phyloP scores from a whole-genome alignment of 2,888 invertebrate genomes.

The Lacanobia wlatinum region DNA sequence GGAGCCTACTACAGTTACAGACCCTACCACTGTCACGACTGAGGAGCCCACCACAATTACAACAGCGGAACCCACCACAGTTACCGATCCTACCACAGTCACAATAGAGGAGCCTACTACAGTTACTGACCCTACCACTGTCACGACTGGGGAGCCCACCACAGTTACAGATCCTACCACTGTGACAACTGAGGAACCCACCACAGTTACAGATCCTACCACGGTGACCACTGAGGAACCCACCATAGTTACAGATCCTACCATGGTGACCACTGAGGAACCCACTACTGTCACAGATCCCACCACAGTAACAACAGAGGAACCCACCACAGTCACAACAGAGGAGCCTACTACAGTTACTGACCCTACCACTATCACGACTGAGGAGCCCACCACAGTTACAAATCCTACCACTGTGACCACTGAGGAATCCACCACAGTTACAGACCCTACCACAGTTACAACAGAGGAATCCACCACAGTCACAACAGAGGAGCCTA shows the following conservation, averaged over 20 bases:
- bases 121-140: not conserved
- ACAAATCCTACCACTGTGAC: not conserved
- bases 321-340: not conserved
- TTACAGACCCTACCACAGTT: not conserved
- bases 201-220: not conserved
- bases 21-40: not conserved
- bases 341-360: not conserved
- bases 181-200: too few species aligned
- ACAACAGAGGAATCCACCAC: not conserved
- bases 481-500: fast-evolving
- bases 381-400: not conserved
- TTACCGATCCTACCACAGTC: too few species aligned
- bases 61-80: slow-evolving; percentile 3
- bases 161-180: slow-evolving; percentile 1
- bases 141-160: too few species aligned
- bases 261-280: fast-evolving
- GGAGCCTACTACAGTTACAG: not conserved
- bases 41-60: slow-evolving; percentile 15
- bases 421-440: not conserved
- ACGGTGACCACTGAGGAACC: not conserved
- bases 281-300: not conserved
- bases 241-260: not conserved
- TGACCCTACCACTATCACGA: slow-evolving; percentile 11
- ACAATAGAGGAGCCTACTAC: not conserved
- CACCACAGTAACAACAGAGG: not conserved